Evolutionary conservation across 2,888 invertebrate species (phyloP), one percentile per base, ranked within the genome.

Genomic region (Drosophila sordidapex): DNA sequence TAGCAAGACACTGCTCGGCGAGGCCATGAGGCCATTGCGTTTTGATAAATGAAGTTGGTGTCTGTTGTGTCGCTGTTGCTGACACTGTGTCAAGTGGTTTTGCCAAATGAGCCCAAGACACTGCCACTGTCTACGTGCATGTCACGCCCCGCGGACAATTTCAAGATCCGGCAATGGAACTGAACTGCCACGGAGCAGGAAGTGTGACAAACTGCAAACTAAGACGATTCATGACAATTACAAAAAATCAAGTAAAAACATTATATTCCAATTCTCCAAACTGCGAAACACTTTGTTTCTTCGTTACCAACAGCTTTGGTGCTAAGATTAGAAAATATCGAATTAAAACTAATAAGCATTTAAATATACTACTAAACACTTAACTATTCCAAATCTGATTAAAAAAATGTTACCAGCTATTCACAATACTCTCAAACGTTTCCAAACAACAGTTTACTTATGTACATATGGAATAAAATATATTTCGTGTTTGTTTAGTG

Each of bases 11-110:
- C 40, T 53, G 31, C 36, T 21, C 53, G 70, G 61, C 54, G 66
- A 56, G 59, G 62, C 76, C 67, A 75, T 64, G 66, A 56, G 59
- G 62, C 76, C 67, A 75, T 64, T 81, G 83, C 77, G 67, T 77
- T 83, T 81, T 83, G 82, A 87, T 82, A 84, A 81, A 82, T 87
- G 71, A 86, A 77, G 80, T 76, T 82, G 76, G 79, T 81, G 76
- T 79, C 73, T 82, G 81, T 80, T 67, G 66, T 48, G 56, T 58
- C 38, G 61, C 63, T 64, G 66, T 68, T 52, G 36, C 35, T 68
- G 74, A 62, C 67, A 36, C 33, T 52, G 54, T 60, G 29, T 36
- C 63, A 64, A 77, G 63, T 80, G 69, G 68, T 43, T 71, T 25
- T 76, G 83, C 84, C 83, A 85, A 85, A 81, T 81, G 81, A 83